phyloP scores from a whole-genome alignment of 2,113 vertebrate genomes.

The Podiceps cristatus region DNA sequence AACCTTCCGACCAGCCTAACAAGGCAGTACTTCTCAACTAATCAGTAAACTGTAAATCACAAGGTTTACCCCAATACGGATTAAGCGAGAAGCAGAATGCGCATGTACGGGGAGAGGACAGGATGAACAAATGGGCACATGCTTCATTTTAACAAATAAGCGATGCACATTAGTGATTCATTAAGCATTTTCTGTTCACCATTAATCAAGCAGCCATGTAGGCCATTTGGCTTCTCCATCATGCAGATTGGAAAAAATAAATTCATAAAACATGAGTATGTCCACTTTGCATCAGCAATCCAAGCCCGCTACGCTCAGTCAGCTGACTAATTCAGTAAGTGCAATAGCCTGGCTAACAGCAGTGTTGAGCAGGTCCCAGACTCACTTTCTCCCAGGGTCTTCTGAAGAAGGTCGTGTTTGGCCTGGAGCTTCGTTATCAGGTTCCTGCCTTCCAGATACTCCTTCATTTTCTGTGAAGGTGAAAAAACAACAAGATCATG shows the following conservation, averaged over 20 bases:
- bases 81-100: not conserved
- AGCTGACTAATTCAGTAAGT: not conserved
- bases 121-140: not conserved
- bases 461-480: conserved; percentile 93
- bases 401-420: conserved; percentile 96
- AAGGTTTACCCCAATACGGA: not conserved
- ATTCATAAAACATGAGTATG: not conserved
- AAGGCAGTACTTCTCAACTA: not conserved
- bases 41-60: not conserved
- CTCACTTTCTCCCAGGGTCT: conserved; percentile 98
- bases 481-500: not conserved
- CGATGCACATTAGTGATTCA: conserved; percentile 26
- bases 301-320: not conserved
- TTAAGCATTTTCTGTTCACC: conserved; percentile 2
- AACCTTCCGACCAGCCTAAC: not conserved
- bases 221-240: not conserved
- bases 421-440: conserved; percentile 98
- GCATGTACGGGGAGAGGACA: not conserved
- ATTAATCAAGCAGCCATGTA: conserved; percentile 26
- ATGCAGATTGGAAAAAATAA: not conserved
- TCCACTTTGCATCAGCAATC: not conserved
- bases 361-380: not conserved
- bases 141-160: conserved; percentile 14
- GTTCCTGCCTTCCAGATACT: conserved; percentile 97
- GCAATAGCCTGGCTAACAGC: not conserved